Percentiles rank a stretch among this genome's conserved stretches.
Evolutionary conservation across 1,140 invertebrate genomes (phyloP).

Genomic region (Atta cephalotes): DNA sequence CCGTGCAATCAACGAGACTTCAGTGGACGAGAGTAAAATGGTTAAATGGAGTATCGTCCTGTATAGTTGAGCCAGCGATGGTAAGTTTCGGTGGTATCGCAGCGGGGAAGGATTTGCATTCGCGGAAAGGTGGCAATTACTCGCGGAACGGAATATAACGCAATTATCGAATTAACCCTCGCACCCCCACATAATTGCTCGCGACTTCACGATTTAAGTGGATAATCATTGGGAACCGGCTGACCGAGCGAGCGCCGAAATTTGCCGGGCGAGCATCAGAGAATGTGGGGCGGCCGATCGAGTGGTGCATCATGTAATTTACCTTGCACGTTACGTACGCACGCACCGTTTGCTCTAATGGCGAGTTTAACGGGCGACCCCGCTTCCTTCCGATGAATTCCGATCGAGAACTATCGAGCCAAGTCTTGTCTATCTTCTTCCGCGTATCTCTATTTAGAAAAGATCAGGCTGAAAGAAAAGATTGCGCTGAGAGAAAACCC

Average conservation of each 20-base stretch:
- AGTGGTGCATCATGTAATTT: constrained; percentile 78
- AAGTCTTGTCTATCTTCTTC: neutral
- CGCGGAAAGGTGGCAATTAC: constrained; percentile 81
- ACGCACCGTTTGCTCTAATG: constrained; percentile 52
- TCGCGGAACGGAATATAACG: constrained; percentile 79
- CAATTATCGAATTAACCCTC: constrained; percentile 83
- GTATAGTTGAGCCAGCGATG: constrained; percentile 9
- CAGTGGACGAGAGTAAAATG: constrained; percentile 38
- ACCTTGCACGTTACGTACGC: constrained; percentile 57
- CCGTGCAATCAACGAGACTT: neutral
- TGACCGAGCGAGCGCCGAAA: constrained; percentile 58
- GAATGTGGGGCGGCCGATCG: constrained; percentile 77
- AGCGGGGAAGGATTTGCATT: constrained; percentile 75
- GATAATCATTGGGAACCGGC: constrained; percentile 81
- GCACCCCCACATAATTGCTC: constrained; percentile 79
- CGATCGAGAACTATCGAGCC: constrained; percentile 13
- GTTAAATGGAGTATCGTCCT: constrained; percentile 40
- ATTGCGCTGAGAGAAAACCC: too few species aligned
- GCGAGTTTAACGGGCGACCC: constrained; percentile 60
- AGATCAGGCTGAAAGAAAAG: neutral
- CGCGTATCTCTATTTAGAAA: neutral
- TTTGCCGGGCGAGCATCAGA: constrained; percentile 73
- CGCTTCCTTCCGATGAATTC: constrained; percentile 23
- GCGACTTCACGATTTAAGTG: constrained; percentile 80
- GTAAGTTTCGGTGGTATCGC: constrained; percentile 32